These are phyloP conservation scores for Dolichomitus sp. DNA, from an alignment of 2,888 invertebrate genomes.

Conservation along the genomic window DNA sequence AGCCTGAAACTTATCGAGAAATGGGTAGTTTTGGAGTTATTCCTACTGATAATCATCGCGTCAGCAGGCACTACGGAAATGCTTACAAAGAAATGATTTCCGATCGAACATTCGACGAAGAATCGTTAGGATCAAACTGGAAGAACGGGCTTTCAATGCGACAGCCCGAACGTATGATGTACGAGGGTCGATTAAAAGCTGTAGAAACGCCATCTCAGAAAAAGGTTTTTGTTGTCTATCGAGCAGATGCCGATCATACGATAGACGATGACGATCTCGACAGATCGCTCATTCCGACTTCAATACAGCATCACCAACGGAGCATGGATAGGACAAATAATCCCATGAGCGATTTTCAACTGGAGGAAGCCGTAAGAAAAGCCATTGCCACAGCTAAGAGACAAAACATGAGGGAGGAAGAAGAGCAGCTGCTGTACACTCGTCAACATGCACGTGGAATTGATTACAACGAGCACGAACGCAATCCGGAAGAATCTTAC, in stretches of 20 bases:
- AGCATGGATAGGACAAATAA: not conserved
- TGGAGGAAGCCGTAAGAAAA: conserved; percentile 53
- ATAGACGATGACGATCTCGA: not conserved
- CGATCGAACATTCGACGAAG: not conserved
- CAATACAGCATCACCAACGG: not conserved
- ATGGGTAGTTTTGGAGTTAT: not conserved
- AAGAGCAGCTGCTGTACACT: not conserved
- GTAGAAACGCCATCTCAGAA: conserved; percentile 1
- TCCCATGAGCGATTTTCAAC: conserved; percentile 35
- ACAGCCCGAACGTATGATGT: not conserved
- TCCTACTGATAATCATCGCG: not conserved
- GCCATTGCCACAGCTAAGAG: conserved; percentile 29
- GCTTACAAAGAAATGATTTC: not conserved
- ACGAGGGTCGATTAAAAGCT: not conserved
- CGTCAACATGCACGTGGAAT: not conserved
- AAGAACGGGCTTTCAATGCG: not conserved
- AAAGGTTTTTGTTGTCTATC: conserved; percentile 17
- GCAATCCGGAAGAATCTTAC: not conserved
- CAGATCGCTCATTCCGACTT: not conserved
- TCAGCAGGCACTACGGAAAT: conserved; percentile 8
- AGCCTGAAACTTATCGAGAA: not conserved
- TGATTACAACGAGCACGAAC: conserved; percentile 6
- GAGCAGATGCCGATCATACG: conserved; percentile 17
- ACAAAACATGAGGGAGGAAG: not conserved
- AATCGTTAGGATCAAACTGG: not conserved